Evolutionary conservation across 2,797 vertebrate species (phyloP).

Genomic region (Morelia viridis): DNA sequence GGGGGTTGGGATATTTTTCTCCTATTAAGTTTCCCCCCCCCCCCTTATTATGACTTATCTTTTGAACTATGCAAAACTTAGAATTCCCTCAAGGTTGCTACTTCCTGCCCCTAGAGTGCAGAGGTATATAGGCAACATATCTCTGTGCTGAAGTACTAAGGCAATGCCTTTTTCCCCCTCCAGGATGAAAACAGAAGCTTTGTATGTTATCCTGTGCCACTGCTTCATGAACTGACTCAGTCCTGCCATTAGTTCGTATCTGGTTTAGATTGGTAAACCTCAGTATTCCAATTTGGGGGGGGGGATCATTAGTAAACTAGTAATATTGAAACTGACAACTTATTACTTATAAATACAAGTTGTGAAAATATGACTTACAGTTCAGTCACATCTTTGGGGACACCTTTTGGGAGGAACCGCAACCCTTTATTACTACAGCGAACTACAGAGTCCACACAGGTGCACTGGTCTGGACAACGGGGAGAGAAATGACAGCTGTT

Average conservation of each 20-base stretch:
- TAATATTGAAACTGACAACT: neutral
- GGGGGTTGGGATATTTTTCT: neutral
- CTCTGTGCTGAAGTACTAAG: neutral
- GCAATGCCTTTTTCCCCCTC: no score
- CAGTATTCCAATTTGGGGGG: neutral
- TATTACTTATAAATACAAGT: neutral
- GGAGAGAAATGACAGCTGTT: slow-evolving; percentile 89
- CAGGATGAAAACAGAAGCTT: slow-evolving; percentile 13
- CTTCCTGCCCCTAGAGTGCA: neutral
- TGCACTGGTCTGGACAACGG: slow-evolving; percentile 91
- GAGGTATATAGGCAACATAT: neutral
- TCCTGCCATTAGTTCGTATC: neutral
- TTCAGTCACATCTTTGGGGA: slow-evolving; percentile 95
- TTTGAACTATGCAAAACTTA: neutral
- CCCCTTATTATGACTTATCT: neutral
- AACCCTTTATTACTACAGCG: slow-evolving; percentile 95
- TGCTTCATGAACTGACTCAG: neutral
- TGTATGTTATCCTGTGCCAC: neutral
- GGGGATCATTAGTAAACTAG: neutral
- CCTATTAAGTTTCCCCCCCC: neutral
- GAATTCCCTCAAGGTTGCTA: neutral
- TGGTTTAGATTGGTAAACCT: neutral
- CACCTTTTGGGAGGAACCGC: slow-evolving; percentile 85
- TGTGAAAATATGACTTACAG: slow-evolving; percentile 85
- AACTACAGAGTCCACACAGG: slow-evolving; percentile 90